Evolutionary conservation across 2,888 invertebrate genomes (phyloP).

Genomic region (Cerastis leucographa): DNA sequence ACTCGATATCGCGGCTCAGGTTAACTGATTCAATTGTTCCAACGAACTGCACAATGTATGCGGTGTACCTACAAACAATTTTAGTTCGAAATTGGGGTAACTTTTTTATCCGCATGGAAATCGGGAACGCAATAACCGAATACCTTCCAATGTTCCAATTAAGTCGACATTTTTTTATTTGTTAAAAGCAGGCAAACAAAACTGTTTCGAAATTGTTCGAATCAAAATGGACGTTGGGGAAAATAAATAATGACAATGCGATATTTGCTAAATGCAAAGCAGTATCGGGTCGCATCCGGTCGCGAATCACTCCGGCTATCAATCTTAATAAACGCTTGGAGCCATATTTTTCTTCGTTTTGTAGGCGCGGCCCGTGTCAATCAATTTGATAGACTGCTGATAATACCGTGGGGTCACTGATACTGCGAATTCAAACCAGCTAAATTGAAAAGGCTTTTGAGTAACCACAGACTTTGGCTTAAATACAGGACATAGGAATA

Average conservation of each 20-base stretch:
- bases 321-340: constrained; percentile 87
- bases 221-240: constrained; percentile 44
- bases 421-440: constrained; percentile 48
- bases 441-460: constrained; percentile 61
- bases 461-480: constrained; percentile 3
- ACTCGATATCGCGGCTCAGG: constrained; percentile 26
- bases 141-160: constrained; percentile 22
- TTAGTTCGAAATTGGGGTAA: constrained; percentile 24
- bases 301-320: constrained; percentile 75
- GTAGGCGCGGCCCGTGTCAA: constrained; percentile 82
- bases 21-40: constrained; percentile 60
- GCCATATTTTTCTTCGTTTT: constrained; percentile 86
- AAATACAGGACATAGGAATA: neutral
- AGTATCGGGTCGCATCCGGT: constrained; percentile 70
- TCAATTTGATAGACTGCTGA: constrained; percentile 82
- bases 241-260: constrained; percentile 70
- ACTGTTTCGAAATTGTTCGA: constrained; percentile 16
- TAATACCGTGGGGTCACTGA: constrained; percentile 66
- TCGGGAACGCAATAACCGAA: constrained; percentile 23
- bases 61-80: constrained; percentile 26
- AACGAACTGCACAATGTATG: constrained; percentile 54
- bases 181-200: constrained; percentile 6
- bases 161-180: constrained; percentile 40
- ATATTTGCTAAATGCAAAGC: constrained; percentile 74
- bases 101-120: constrained; percentile 32